phyloP scores from a whole-genome alignment of 2,888 invertebrate genomes.

The Agriopis aurantiaria region DNA sequence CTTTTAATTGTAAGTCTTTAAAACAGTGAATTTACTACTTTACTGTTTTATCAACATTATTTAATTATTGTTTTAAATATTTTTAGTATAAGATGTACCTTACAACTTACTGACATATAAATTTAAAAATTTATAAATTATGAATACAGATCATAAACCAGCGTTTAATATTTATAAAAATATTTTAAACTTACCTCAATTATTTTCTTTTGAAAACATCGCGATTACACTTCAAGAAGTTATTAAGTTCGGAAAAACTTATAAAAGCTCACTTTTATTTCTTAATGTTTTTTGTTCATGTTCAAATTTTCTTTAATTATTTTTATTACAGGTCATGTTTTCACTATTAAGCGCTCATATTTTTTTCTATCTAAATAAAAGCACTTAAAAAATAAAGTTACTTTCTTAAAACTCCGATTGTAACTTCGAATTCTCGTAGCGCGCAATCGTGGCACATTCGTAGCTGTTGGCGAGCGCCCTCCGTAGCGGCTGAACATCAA shows the following conservation, averaged over 20 bases:
- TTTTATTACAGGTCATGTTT: neutral
- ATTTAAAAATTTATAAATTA: too few relatives aligned
- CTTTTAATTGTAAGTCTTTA: too few relatives aligned
- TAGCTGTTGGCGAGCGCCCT: slow-evolving; percentile 63
- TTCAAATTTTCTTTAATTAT: neutral
- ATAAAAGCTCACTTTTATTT: slow-evolving; percentile 4
- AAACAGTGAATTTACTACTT: too few relatives aligned
- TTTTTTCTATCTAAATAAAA: neutral
- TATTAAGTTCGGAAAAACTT: neutral
- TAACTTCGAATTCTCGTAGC: slow-evolving; percentile 45
- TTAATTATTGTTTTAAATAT: too few relatives aligned
- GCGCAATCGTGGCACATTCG: slow-evolving; percentile 51
- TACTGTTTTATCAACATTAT: too few relatives aligned
- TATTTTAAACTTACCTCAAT: slow-evolving; percentile 28
- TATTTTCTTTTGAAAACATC: slow-evolving; percentile 16
- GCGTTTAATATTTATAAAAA: too few relatives aligned
- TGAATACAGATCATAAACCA: too few relatives aligned
- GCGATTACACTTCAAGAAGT: neutral
- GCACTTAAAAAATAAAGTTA: neutral
- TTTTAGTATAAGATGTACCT: too few relatives aligned
- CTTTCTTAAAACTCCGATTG: slow-evolving; percentile 6
- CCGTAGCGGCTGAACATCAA: slow-evolving; percentile 68
- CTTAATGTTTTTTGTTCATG: neutral
- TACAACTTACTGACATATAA: too few relatives aligned
- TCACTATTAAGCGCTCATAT: neutral